These are phyloP conservation scores for Lepas anatifera DNA, from an alignment of 2,888 invertebrate species.

Conservation along the genomic window DNA sequence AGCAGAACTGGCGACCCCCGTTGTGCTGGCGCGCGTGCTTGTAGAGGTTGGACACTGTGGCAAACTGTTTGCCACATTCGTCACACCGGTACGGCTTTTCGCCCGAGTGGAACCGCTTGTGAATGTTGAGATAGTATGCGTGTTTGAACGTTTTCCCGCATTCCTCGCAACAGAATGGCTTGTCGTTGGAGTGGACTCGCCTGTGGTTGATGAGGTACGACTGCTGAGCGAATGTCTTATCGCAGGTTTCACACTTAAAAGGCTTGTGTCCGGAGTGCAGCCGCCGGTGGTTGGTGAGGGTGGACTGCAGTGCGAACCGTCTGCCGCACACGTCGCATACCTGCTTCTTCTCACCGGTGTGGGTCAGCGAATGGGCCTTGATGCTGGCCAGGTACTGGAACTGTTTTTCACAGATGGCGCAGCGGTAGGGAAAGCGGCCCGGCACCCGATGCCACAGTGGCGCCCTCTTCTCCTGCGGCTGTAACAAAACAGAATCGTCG, in stretches of 20 bases:
- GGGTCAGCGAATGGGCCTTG: constrained; percentile 1
- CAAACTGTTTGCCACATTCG: neutral
- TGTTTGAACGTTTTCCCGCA: constrained; percentile 3
- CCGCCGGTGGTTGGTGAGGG: neutral
- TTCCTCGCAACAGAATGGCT: neutral
- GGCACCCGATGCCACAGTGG: neutral
- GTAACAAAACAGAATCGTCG: too few species aligned
- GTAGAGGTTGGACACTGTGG: neutral
- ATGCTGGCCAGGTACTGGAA: neutral
- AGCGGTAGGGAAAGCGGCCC: neutral
- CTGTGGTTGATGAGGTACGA: neutral
- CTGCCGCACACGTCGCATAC: neutral
- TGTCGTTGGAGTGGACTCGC: constrained; percentile 1
- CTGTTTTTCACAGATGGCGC: neutral
- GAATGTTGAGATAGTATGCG: neutral
- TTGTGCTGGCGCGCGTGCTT: neutral
- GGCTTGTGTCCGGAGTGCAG: neutral
- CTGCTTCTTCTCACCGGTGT: constrained; percentile 3
- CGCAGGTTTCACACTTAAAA: neutral
- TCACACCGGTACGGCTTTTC: neutral
- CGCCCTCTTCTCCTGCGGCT: neutral
- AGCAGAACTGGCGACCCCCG: neutral
- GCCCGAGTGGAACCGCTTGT: constrained; percentile 8
- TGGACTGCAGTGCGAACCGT: neutral
- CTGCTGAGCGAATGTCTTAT: neutral